Base-by-base conservation (phyloP, 2,797 vertebrate genomes). In the Threskiornis aethiopicus region DNA sequence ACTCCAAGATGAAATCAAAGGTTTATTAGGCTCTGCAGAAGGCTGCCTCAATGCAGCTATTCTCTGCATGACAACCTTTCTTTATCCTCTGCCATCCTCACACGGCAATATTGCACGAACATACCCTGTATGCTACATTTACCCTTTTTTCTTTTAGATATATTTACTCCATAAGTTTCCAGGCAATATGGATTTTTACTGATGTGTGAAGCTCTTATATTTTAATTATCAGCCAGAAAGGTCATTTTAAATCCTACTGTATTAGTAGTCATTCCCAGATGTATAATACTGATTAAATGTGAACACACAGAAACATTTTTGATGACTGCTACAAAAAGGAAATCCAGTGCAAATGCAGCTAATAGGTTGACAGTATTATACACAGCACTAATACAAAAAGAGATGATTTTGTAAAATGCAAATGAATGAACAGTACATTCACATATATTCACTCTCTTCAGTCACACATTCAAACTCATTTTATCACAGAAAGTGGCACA, bases 51-150 rank as follows among this genome's bases (percentile, higher is more conserved):
- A 13, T 22, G 87, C 70, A 75, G 58, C 22, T 55, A 6, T 28
- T 75, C 59, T 29, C 81, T 57, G 31, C 35, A 2, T 2, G 28
- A 12, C 44, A 57, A 46, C 65, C 37, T 78, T 76, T 49, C 55
- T 7, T 21, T 20, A 11, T 72, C 90, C 73, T 70, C 73, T 76
- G 61, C 39, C 80, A 81, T 39, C 29, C 37, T 11, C 20, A 2
- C 2, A n/a, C 0, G 5, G 16, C 20, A 72, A 39, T 13, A 29
- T 1, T n/a, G 15, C 31, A 42, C 39, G 75, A 49, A 61, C 11
- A 20, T 4, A 18, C 7, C 13, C 28, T 31, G 21, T 6, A 26
- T 33, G 51, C 20, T 76, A 42, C 7, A 5, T 15, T 66, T 26
- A 20, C 6, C 28, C 25, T 12, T 21, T 52, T 64, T 57, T 31